A percentile compares a stretch with the other conserved stretches of the same genome.
Evolutionary conservation across 1,140 invertebrate species (phyloP).

Genomic region (Tribolium madens): DNA sequence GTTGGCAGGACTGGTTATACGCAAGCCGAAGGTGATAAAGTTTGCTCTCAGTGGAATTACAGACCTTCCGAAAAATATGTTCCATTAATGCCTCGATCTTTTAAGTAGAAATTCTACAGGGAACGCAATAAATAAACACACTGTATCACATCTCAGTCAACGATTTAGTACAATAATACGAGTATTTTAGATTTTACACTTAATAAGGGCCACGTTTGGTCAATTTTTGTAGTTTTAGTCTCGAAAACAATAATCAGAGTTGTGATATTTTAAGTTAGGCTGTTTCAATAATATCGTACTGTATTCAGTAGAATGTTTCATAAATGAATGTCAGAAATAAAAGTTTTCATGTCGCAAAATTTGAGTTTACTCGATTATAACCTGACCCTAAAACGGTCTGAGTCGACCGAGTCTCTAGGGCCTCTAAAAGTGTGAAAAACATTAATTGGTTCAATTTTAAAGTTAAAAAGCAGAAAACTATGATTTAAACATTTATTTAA

Average conservation of each 20-base stretch:
- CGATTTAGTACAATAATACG: background rate
- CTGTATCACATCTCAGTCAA: too few species aligned
- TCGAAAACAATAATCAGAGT: background rate
- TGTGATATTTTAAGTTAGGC: background rate
- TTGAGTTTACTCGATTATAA: too few species aligned
- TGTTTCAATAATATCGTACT: too few species aligned
- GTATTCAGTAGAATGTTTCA: too few species aligned
- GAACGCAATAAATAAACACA: background rate
- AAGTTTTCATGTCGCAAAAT: too few species aligned
- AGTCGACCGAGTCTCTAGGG: too few species aligned
- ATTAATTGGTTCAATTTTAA: too few species aligned
- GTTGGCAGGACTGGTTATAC: constrained; percentile 71
- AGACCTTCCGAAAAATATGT: constrained; percentile 74
- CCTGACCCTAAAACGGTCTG: too few species aligned
- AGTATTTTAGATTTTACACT: background rate
- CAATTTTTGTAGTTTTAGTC: background rate
- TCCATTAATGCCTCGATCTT: constrained; percentile 57
- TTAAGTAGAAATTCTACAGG: constrained; percentile 4
- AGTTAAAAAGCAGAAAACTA: too few species aligned
- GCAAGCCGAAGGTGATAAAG: constrained; percentile 68
- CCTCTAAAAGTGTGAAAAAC: too few species aligned
- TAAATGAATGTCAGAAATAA: too few species aligned
- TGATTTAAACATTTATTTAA: too few species aligned
- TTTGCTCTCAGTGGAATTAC: constrained; percentile 74
- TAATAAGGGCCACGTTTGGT: background rate